Base-by-base conservation (phyloP, 2,113 vertebrate species). In the Noctilio leporinus region DNA sequence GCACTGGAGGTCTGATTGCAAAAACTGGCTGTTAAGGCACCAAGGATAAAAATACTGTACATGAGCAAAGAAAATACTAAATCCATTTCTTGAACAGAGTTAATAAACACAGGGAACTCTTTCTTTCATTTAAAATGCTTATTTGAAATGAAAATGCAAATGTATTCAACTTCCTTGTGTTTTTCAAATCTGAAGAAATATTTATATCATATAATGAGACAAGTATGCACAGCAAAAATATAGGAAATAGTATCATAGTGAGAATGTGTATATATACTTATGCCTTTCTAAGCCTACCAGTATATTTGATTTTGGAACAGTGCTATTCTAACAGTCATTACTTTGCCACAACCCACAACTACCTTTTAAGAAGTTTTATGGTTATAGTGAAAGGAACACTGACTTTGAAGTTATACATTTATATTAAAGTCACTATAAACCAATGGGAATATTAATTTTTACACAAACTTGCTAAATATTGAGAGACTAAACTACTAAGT, bases 401-500 rank as follows among this genome's bases (percentile, higher is more conserved):
- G 76, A 70, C 80, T 95, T 95, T 94, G 40, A 96, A 96, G 93
- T 95, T 80, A 84, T 77, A 59, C 57, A 88, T 96, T 96, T 91
- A 64, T 96, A 89, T 91, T 95, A 96, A 89, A 93, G 86, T 92
- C 51, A 93, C 55, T 95, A 64, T 93, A 95, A 87, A 87, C 76
- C 89, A 92, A 26, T 59, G 59, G 64, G 47, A 57, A 86, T 87
- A 92, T 77, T 96, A 92, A 70, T 95, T 85, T 94, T 89, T 77
- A 89, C 16, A 28, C 73, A 90, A 15, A 76, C 78, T 19, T 86
- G 76, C 90, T 86, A 89, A 95, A 91, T 90, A 67, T 75, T 35
- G 88, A 95, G 95, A 97, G 92, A 92, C 20, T 95, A 89, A 77
- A 51, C 80, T 86, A 89, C 83, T 94, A 92, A 97, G 55, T 87